These are phyloP conservation scores for Paramuricea clavata DNA, from an alignment of 92 coral and sea anemone species.

Conservation along the genomic window DNA sequence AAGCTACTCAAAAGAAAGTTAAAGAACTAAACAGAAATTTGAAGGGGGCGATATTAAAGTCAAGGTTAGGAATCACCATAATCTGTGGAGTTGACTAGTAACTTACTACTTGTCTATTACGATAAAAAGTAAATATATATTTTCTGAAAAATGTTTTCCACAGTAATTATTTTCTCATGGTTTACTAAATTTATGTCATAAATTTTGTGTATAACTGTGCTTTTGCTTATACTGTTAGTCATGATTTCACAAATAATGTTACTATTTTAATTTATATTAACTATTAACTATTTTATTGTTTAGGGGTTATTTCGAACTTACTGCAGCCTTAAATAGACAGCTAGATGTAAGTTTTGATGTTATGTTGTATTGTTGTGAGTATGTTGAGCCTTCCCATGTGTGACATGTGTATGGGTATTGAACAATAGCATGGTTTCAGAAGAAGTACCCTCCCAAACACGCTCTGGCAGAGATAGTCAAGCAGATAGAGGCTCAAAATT, in stretches of 20 bases:
- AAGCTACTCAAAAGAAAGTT: slow-evolving; percentile 73
- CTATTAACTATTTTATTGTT: too few species aligned
- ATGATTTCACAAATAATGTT: too few species aligned
- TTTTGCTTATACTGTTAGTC: too few species aligned
- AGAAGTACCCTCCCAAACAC: too few species aligned
- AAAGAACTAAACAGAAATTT: slow-evolving; percentile 75
- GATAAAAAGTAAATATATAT: background rate
- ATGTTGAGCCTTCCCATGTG: background rate
- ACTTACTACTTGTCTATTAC: too few species aligned
- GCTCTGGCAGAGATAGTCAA: too few species aligned
- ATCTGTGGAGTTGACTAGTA: background rate
- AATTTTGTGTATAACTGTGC: too few species aligned
- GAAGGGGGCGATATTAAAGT: slow-evolving; percentile 79
- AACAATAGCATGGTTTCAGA: background rate
- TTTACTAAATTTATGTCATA: too few species aligned
- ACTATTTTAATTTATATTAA: too few species aligned
- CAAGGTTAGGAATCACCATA: slow-evolving; percentile 82
- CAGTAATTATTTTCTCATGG: too few species aligned
- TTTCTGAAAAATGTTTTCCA: background rate
- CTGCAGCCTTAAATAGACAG: slow-evolving; percentile 48
- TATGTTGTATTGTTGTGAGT: background rate
- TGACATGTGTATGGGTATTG: background rate
- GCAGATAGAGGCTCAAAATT: too few species aligned
- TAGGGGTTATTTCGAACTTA: slow-evolving; percentile 50
- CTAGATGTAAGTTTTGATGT: slow-evolving; percentile 33